Conservation (phyloP, 2,888 invertebrate species). For the Lydus trimaculatus region DNA sequence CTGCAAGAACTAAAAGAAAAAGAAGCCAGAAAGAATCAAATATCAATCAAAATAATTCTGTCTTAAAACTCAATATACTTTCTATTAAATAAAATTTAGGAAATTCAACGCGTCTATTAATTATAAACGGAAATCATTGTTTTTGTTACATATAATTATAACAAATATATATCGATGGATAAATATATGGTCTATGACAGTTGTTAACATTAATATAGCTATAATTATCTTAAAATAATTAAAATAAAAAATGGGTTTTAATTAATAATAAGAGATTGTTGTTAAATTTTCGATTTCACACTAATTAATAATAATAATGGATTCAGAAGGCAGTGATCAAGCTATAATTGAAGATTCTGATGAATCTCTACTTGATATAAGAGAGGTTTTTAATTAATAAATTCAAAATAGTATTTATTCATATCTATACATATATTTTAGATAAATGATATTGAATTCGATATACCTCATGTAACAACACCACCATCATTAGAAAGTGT, state of each 20-base stretch:
- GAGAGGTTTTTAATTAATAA: too few relatives aligned
- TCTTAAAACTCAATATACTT: too few relatives aligned
- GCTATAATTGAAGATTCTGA: constrained; percentile 56
- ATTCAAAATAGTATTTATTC: too few relatives aligned
- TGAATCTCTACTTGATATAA: constrained; percentile 56
- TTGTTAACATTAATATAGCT: not conserved
- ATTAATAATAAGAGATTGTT: too few relatives aligned
- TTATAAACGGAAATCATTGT: too few relatives aligned
- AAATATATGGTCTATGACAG: not conserved
- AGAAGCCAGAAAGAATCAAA: not conserved
- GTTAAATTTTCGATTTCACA: not conserved
- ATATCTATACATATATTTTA: too few relatives aligned
- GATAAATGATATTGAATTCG: constrained; percentile 84
- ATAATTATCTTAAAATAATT: not conserved
- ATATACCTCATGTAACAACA: constrained; percentile 75
- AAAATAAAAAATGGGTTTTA: too few relatives aligned
- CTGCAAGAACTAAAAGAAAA: not conserved
- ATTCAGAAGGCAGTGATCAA: constrained; percentile 54
- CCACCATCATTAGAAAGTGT: constrained; percentile 83
- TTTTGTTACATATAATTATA: too few relatives aligned
- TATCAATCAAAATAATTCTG: not conserved
- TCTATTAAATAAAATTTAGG: too few relatives aligned
- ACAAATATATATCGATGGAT: too few relatives aligned
- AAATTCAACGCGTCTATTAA: too few relatives aligned
- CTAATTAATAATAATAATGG: constrained; percentile 49